Conservation (phyloP, 2,888 invertebrate species). For the Piscicola geometra region DNA sequence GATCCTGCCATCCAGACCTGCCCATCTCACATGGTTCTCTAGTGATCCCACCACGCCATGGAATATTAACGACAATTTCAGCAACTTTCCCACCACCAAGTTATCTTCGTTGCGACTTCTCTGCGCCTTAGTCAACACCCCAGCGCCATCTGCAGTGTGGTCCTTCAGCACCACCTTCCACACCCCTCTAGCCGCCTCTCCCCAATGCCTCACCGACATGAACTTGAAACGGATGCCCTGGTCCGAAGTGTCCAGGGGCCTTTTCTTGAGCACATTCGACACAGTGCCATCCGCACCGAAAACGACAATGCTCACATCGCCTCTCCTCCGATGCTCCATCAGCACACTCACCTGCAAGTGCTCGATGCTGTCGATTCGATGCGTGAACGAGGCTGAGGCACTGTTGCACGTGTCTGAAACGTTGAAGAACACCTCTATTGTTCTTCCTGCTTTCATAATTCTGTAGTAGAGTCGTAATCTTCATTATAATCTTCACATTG, state of each 20-base stretch:
- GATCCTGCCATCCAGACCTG: background rate
- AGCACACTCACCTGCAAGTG: conserved; percentile 50
- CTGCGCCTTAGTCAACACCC: background rate
- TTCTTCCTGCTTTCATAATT: conserved; percentile 37
- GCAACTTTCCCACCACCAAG: conserved; percentile 31
- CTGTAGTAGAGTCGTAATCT: conserved; percentile 37
- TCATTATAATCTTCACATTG: too few relatives aligned
- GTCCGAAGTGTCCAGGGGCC: conserved; percentile 46
- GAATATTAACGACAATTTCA: conserved; percentile 36
- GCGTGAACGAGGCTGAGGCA: conserved; percentile 15
- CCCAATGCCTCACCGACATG: conserved; percentile 53
- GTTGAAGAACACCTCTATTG: conserved; percentile 39
- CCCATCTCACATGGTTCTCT: conserved; percentile 26
- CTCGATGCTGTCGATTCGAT: conserved; percentile 47
- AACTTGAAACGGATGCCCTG: conserved; percentile 50
- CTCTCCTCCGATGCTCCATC: conserved; percentile 46
- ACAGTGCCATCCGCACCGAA: conserved; percentile 47
- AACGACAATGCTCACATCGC: conserved; percentile 49
- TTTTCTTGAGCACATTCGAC: conserved; percentile 48
- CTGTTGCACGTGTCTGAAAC: conserved; percentile 45
- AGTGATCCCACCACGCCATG: conserved; percentile 35
- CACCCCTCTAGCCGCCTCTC: conserved; percentile 49
- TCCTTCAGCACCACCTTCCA: conserved; percentile 49
- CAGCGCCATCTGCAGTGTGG: conserved; percentile 18
- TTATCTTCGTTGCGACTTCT: background rate